phyloP scores from a whole-genome alignment of 2,797 vertebrate species.

The Coendou prehensilis region DNA sequence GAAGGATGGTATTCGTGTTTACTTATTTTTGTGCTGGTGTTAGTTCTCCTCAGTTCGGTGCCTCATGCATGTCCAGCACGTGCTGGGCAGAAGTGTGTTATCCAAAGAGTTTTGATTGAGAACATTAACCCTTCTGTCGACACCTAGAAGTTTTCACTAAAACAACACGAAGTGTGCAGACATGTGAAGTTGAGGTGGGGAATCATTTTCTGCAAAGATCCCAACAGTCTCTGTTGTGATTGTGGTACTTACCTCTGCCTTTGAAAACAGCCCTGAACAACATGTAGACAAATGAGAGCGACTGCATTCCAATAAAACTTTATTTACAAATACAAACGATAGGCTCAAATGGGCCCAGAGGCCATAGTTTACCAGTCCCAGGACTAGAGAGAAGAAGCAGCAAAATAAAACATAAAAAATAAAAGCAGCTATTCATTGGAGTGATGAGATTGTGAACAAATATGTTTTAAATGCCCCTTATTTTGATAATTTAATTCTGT shows the following conservation, averaged over 20 bases:
- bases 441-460: background rate
- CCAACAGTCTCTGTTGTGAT: background rate
- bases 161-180: background rate
- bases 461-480: background rate
- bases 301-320: constrained; percentile 43
- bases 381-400: background rate
- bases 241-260: background rate
- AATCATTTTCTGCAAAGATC: background rate
- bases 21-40: background rate
- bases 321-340: constrained; percentile 6
- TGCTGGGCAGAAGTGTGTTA: background rate
- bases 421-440: background rate
- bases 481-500: constrained; percentile 7
- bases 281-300: background rate
- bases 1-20: background rate
- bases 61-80: background rate
- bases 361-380: background rate
- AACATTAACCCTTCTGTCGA: background rate
- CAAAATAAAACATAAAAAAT: background rate
- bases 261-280: background rate
- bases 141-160: background rate
- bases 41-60: background rate
- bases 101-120: background rate
- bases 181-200: background rate
- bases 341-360: background rate